A percentile compares a stretch with the other conserved stretches of the same genome.
These are phyloP conservation scores for Hydrochoerus hydrochaeris DNA, from an alignment of 2,113 vertebrate species.

Conservation along the genomic window DNA sequence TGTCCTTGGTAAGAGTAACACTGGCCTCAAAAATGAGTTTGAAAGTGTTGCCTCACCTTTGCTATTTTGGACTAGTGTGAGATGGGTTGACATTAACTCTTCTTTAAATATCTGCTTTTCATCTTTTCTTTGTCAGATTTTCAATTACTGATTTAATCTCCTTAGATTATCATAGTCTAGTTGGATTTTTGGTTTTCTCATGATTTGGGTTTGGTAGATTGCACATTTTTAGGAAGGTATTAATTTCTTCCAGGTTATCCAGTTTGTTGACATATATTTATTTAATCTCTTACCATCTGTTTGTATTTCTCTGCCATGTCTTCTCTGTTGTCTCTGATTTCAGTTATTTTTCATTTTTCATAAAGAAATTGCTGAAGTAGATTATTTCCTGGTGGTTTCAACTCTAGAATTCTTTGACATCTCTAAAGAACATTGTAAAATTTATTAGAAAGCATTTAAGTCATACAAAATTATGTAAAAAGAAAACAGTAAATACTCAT, in stretches of 20 bases:
- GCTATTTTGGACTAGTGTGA: neutral
- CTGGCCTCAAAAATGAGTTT: neutral
- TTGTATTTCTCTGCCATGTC: neutral
- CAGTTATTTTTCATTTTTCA: slow-evolving; percentile 7
- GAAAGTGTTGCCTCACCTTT: neutral
- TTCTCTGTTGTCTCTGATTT: slow-evolving; percentile 23
- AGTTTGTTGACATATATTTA: neutral
- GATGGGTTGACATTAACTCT: neutral
- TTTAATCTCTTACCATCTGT: neutral
- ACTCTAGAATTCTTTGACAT: neutral
- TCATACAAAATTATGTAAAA: slow-evolving; percentile 8
- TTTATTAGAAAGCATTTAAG: slow-evolving; percentile 45
- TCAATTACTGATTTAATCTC: neutral
- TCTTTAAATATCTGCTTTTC: neutral
- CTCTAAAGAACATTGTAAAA: slow-evolving; percentile 27
- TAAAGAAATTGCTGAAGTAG: neutral
- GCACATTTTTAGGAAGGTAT: neutral
- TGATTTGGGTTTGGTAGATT: neutral
- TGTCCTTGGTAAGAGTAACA: neutral
- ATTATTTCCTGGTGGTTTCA: neutral
- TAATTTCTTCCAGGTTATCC: neutral
- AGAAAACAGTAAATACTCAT: neutral
- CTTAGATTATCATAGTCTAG: neutral
- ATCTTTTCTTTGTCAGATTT: neutral
- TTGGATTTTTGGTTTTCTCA: neutral